Evolutionary conservation across 2,797 vertebrate genomes (phyloP), one percentile per base, ranked within the genome.

Genomic region (Acanthopagrus latus): DNA sequence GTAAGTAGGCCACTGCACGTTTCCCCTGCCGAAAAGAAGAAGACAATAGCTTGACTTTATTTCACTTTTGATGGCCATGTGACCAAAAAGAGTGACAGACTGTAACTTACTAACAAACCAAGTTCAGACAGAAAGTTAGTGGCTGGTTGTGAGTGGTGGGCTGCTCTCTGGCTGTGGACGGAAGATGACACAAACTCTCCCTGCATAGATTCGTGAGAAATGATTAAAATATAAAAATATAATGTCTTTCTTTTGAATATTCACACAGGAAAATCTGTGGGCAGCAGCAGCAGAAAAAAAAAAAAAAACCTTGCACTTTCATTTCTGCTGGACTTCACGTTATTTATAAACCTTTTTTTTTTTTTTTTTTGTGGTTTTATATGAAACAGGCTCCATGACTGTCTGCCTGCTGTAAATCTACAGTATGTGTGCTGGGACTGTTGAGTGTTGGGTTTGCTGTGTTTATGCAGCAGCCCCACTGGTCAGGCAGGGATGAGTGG

Each of bases 401-500:
- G 67, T 58, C 41, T 54, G 66, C 60, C 20, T 56, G 67, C 71
- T 52, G 50, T 65, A 27, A 62, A 38, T 65, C 57, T 55, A 17
- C 41, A 71, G 43, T 13, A 1, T 68, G 60, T 9, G 57, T 38
- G 51, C 13, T 27, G 20, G 38, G 55, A 55, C 55, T 55, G 51
- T 7, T 14, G 55, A 55, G 59, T 29, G 12, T 73, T 48, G 20
- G 68, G 58, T 50, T 25, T 51, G 1, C 20, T 69, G 10, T 82
- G 74, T 81, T 75, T 82, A 16, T 59, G 13, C 43, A 79, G 17
- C 68, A 33, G 65, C 43, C 6, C 6, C 23, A 38, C 59, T 69
- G 58, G 73, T 78, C 66, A 50, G 43, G 44, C 71, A 52, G 67
- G 64, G 74, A 84, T n/a, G 47, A 83, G 73, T 25, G 81, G 57